Evolutionary conservation across 2,888 invertebrate genomes (phyloP), one percentile per base, ranked within the genome.

Genomic region (Tenthredo livida): DNA sequence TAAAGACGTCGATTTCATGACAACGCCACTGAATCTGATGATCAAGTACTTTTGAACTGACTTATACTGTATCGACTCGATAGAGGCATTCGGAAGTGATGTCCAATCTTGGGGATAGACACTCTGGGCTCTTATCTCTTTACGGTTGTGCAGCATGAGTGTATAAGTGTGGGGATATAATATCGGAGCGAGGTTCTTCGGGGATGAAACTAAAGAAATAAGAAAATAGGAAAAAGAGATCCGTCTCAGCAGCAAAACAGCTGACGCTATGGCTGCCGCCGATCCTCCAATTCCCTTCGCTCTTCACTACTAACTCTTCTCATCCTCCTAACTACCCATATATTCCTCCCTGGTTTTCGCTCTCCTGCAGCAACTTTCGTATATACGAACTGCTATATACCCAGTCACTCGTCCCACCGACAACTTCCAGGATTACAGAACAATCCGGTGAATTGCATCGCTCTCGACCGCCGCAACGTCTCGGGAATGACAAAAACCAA

Each of bases 401-500:
- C 54, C 29, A 25, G 47, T 21, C 9, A n/a, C 54, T 77, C 33
- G n/a, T 77, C n/a, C 33, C 73, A 73, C 77, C 29, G 7, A 1
- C 25, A 54, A 77, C 29, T 77, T 77, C 54, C n/a, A 50, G 90
- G 91, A 91, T 93, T 92, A 91, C 92, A 91, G 92, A 91, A 92
- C 92, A 92, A 93, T 92, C 92, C 90, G 90, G 89, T 90, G 91
- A 92, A 92, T 92, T 92, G 91, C 90, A 92, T 89, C 88, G 77
- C n/a, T 17, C 10, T 12, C 21, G 47, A 12, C 29, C 17, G n/a
- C 50, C 54, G 77, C 25, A 77, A 33, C 29, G 47, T 50, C 54
- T 77, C 50, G 77, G 25, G 1, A 12, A 43, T 25, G 75, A 75
- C 29, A 25, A 47, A 17, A 21, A 43, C 75, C 75, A 15, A 75